A percentile compares a stretch with the other conserved stretches of the same genome.
Evolutionary conservation across 2,888 invertebrate species (phyloP).

Genomic region (Adineta ricciae): DNA sequence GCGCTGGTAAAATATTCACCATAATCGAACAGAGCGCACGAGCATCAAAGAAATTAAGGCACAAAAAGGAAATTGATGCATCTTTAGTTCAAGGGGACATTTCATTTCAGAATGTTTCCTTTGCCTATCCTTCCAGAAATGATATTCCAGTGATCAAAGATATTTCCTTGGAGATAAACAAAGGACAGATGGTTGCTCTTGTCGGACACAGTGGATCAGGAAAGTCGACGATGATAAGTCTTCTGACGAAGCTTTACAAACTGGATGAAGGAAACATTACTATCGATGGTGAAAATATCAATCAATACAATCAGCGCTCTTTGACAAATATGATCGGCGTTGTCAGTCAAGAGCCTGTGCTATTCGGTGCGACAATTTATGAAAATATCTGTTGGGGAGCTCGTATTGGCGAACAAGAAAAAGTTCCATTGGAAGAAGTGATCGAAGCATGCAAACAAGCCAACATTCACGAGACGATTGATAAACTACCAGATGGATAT

Average conservation of each 20-base stretch:
- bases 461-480: not conserved
- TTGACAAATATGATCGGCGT: slow-evolving; percentile 41
- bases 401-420: slow-evolving; percentile 37
- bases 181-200: not conserved
- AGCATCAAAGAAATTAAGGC: too few species aligned
- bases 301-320: slow-evolving; percentile 47
- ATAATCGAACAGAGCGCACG: too few species aligned
- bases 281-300: slow-evolving; percentile 49
- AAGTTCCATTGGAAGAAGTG: slow-evolving; percentile 61
- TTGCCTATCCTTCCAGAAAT: too few species aligned
- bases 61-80: too few species aligned
- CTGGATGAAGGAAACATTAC: slow-evolving; percentile 36
- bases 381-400: slow-evolving; percentile 52
- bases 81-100: too few species aligned
- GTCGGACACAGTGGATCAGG: slow-evolving; percentile 11
- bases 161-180: not conserved
- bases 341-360: slow-evolving; percentile 55
- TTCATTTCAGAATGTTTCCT: too few species aligned
- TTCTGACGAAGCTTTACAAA: not conserved
- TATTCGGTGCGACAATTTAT: slow-evolving; percentile 53
- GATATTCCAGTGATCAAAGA: not conserved
- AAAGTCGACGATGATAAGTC: not conserved
- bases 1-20: too few species aligned
- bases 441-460: not conserved
- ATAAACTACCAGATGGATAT: slow-evolving; percentile 52